Conservation (phyloP, 2,888 invertebrate genomes). For the Himalopsyche japonica region DNA sequence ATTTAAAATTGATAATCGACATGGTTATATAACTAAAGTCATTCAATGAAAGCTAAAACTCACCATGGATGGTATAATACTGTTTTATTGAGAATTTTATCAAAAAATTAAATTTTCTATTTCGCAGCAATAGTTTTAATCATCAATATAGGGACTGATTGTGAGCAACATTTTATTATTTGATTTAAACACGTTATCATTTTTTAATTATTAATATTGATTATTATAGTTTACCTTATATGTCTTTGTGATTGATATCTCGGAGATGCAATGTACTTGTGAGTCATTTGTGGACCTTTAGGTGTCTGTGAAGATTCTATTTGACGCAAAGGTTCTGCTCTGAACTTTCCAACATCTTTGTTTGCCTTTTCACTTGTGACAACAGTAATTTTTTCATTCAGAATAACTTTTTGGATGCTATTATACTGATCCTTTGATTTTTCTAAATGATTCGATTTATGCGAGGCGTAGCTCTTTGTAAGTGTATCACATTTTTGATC, state of each 20-base stretch:
- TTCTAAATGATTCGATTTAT: conserved; percentile 43
- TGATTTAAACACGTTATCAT: too few species aligned
- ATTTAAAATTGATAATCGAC: too few species aligned
- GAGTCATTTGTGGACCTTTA: neutral
- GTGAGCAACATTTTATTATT: too few species aligned
- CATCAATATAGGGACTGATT: too few species aligned
- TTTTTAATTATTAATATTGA: too few species aligned
- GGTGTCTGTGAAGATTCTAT: conserved; percentile 42
- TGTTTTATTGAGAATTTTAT: too few species aligned
- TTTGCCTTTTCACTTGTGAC: conserved; percentile 50
- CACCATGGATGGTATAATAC: too few species aligned
- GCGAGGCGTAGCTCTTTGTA: neutral
- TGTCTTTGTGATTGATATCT: neutral
- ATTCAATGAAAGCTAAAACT: too few species aligned
- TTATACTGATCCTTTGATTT: conserved; percentile 55
- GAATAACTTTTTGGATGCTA: conserved; percentile 53
- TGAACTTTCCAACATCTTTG: conserved; percentile 46
- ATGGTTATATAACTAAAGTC: too few species aligned
- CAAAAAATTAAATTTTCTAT: too few species aligned
- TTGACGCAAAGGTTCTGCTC: conserved; percentile 48
- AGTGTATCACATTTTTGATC: conserved; percentile 25
- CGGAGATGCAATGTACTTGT: neutral
- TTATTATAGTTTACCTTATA: neutral
- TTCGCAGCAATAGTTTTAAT: too few species aligned
- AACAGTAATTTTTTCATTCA: conserved; percentile 51